Evolutionary conservation across 2,888 invertebrate species (phyloP).

Genomic region (Uloborus plumipes): DNA sequence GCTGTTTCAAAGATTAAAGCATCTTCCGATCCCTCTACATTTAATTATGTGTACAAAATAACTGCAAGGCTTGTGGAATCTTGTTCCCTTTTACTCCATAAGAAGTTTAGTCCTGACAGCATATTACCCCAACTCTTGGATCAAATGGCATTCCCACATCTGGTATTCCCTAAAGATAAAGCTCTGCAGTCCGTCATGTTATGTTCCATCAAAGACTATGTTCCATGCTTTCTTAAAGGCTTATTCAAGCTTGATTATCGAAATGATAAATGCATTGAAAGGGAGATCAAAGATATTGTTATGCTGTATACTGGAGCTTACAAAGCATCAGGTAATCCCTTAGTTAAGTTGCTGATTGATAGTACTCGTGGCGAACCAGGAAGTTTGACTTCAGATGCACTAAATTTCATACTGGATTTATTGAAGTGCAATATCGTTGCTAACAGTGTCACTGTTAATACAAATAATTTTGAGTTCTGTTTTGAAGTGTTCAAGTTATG

Average conservation of each 20-base stretch:
- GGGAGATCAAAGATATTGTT: constrained; percentile 36
- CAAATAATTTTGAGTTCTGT: constrained; percentile 26
- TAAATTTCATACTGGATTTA: constrained; percentile 24
- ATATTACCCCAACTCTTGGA: constrained; percentile 41
- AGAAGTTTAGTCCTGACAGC: constrained; percentile 11
- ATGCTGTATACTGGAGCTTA: constrained; percentile 9
- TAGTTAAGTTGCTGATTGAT: constrained; percentile 29
- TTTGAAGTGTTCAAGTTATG: constrained; percentile 25
- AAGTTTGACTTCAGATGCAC: constrained; percentile 17
- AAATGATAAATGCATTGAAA: constrained; percentile 36
- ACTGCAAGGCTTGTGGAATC: constrained; percentile 30
- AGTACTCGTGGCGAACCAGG: not conserved
- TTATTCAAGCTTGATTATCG: constrained; percentile 39
- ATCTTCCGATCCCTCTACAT: not conserved
- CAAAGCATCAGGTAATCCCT: constrained; percentile 20
- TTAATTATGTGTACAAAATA: constrained; percentile 45
- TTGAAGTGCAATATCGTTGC: constrained; percentile 16
- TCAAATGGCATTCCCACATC: constrained; percentile 20
- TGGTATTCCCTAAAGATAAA: constrained; percentile 41
- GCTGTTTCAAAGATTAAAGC: constrained; percentile 13
- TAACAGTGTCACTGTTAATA: not conserved
- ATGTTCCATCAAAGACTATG: constrained; percentile 32
- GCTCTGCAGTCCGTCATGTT: constrained; percentile 12
- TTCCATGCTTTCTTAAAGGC: constrained; percentile 31
- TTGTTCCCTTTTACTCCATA: constrained; percentile 41